These are phyloP conservation scores for Karalla daura DNA, from an alignment of 2,797 vertebrate genomes.

Conservation along the genomic window DNA sequence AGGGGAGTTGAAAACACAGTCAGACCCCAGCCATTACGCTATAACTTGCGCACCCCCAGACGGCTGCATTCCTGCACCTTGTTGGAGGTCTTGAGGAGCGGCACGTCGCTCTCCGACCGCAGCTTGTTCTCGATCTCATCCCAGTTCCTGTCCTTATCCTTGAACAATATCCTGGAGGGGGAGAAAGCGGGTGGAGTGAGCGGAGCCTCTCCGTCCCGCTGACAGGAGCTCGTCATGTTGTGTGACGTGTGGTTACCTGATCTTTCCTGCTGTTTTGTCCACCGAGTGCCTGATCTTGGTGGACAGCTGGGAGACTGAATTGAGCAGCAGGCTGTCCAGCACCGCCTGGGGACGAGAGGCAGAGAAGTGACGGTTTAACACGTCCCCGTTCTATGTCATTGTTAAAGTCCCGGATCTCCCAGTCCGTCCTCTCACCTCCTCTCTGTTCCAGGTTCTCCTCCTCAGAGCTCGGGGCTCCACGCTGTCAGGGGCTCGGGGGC, in stretches of 20 bases:
- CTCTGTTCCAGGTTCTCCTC: conserved; percentile 96
- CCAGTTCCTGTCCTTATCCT: conserved; percentile 98
- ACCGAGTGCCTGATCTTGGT: conserved; percentile 95
- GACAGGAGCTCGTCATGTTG: too few relatives aligned
- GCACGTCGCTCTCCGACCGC: conserved; percentile 91
- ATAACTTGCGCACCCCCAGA: too few relatives aligned
- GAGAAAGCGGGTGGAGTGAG: too few relatives aligned
- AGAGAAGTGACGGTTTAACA: conserved; percentile 5
- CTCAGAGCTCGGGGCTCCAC: conserved; percentile 92
- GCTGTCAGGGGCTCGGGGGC: conserved; percentile 87
- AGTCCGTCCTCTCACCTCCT: conserved; percentile 86
- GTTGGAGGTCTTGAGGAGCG: conserved; percentile 96
- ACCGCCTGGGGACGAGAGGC: conserved; percentile 85
- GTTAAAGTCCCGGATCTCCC: too few relatives aligned
- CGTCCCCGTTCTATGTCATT: too few relatives aligned
- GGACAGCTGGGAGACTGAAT: conserved; percentile 96
- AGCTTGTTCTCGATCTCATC: conserved; percentile 97
- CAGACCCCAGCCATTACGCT: neutral
- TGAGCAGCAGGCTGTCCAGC: conserved; percentile 94
- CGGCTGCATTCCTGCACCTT: conserved; percentile 83
- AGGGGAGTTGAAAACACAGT: neutral
- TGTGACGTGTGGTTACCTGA: conserved; percentile 83
- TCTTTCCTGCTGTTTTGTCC: conserved; percentile 97
- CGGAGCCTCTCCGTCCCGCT: too few relatives aligned
- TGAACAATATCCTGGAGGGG: conserved; percentile 95